These are phyloP conservation scores for Thymelicus sylvestris DNA, from an alignment of 2,888 invertebrate species.

Conservation along the genomic window DNA sequence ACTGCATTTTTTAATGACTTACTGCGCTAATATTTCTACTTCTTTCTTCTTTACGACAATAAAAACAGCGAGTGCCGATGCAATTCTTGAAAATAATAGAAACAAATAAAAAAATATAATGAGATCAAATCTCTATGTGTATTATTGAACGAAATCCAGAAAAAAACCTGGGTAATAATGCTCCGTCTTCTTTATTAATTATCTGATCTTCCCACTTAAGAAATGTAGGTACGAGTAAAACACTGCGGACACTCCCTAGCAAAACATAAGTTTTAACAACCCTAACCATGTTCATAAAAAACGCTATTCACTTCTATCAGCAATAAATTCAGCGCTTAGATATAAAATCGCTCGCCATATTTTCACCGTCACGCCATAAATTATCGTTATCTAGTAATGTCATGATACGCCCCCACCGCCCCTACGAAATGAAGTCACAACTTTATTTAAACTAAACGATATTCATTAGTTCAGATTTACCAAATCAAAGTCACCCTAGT, in stretches of 20 bases:
- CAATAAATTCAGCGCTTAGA: constrained; percentile 26
- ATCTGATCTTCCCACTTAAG: not conserved
- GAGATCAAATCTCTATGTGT: too few relatives aligned
- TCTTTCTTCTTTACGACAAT: too few relatives aligned
- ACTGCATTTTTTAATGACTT: too few relatives aligned
- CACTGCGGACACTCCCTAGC: not conserved
- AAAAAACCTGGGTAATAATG: too few relatives aligned
- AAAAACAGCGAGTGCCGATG: too few relatives aligned
- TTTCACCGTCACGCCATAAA: constrained; percentile 30
- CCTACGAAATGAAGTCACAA: constrained; percentile 59
- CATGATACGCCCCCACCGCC: constrained; percentile 46
- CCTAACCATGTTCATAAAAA: constrained; percentile 4
- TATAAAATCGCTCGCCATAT: constrained; percentile 27
- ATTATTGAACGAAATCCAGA: too few relatives aligned
- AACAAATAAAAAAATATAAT: too few relatives aligned
- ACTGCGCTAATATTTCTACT: too few relatives aligned
- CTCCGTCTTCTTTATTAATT: not conserved
- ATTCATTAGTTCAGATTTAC: constrained; percentile 64
- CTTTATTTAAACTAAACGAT: constrained; percentile 64
- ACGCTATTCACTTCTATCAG: constrained; percentile 21
- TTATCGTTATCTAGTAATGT: constrained; percentile 31
- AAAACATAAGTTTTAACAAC: constrained; percentile 9
- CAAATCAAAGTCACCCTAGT: constrained; percentile 28
- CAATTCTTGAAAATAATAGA: too few relatives aligned
- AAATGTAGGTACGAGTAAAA: not conserved